Evolutionary conservation across 1,140 invertebrate species (phyloP).

Genomic region (Matsumurasca onukii): DNA sequence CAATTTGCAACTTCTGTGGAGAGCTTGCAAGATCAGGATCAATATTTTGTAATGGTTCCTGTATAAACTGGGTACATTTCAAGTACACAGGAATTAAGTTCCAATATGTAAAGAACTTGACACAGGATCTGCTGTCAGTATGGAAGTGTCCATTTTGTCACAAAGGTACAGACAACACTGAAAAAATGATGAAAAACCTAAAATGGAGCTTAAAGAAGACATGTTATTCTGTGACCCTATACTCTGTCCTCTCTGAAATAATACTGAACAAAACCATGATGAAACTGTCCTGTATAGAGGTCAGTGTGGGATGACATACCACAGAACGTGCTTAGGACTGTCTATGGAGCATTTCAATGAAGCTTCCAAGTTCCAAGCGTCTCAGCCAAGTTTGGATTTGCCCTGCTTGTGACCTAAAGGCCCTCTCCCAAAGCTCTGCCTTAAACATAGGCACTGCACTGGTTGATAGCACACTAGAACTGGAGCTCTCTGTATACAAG

Average conservation of each 20-base stretch:
- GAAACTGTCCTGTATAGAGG: not conserved
- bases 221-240: too few relatives aligned
- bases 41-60: too few relatives aligned
- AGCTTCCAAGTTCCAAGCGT: not conserved
- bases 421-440: not conserved
- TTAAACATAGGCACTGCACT: not conserved
- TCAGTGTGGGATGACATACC: not conserved
- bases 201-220: too few relatives aligned
- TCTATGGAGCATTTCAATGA: not conserved
- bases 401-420: not conserved
- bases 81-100: too few relatives aligned
- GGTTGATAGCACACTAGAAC: not conserved
- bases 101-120: too few relatives aligned
- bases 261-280: not conserved
- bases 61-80: too few relatives aligned
- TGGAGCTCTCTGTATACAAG: not conserved
- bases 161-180: too few relatives aligned
- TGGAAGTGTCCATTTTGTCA: too few relatives aligned
- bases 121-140: too few relatives aligned
- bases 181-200: too few relatives aligned
- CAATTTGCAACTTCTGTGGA: too few relatives aligned
- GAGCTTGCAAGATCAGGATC: too few relatives aligned
- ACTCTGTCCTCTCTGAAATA: not conserved
- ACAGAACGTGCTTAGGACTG: not conserved
- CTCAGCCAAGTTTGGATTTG: not conserved